These are phyloP conservation scores for Hyperopisus bebe DNA, from an alignment of 2,113 vertebrate genomes.

Conservation along the genomic window DNA sequence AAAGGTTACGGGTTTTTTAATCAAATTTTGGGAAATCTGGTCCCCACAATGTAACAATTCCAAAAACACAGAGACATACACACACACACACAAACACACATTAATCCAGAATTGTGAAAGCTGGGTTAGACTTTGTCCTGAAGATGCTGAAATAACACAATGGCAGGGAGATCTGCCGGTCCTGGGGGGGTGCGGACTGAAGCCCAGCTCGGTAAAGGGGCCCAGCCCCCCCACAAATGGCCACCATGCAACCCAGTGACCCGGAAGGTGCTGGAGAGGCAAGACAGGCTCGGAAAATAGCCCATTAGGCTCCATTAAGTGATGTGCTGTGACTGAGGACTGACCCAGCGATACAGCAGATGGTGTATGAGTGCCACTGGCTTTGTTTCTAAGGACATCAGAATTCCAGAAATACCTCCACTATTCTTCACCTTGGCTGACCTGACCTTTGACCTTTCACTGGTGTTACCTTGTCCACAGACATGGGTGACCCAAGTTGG, in stretches of 20 bases:
- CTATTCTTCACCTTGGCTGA: background rate
- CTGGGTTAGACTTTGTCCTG: background rate
- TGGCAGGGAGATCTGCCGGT: background rate
- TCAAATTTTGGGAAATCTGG: background rate
- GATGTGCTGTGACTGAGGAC: background rate
- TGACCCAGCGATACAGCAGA: background rate
- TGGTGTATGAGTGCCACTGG: background rate
- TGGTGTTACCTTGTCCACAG: background rate
- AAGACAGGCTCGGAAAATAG: background rate
- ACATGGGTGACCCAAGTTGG: background rate
- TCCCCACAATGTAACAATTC: background rate
- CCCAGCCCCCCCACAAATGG: background rate
- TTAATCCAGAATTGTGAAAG: slow-evolving; percentile 32
- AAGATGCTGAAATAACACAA: background rate
- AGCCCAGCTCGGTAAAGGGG: background rate
- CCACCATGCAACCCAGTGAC: background rate
- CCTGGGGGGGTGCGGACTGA: background rate
- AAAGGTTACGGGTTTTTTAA: background rate
- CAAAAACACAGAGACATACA: background rate
- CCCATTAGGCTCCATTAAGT: background rate
- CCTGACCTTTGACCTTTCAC: background rate
- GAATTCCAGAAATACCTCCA: background rate
- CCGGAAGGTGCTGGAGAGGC: background rate
- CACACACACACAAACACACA: slow-evolving; percentile 33
- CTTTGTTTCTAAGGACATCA: background rate